Evolutionary conservation across 2,888 invertebrate genomes (phyloP), one percentile per base, ranked within the genome.

Genomic region (Deilephila elpenor): DNA sequence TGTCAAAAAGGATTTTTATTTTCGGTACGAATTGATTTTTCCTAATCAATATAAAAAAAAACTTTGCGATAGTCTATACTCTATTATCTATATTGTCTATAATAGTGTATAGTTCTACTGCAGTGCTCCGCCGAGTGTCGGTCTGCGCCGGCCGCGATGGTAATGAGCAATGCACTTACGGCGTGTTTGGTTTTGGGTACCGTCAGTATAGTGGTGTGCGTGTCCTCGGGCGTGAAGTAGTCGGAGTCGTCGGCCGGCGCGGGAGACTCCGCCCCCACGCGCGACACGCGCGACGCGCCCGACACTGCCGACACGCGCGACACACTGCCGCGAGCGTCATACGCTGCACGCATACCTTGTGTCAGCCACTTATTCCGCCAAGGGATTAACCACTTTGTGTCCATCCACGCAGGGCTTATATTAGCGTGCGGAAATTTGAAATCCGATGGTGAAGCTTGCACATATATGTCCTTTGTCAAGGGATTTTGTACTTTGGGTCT

Each of bases 201-300:
- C 81, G 96, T 96, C 82, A 96, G 94, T 83, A 96, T 96, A 78
- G 96, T 96, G 80, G 96, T 96, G 83, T 95, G 95, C 79, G 96
- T 96, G 91, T 97, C 97, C 88, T 97, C 97, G 37, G 97, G 97
- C 59, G 97, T 97, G 93, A 96, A 97, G 92, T 97, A 97, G 93
- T 97, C 97, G 56, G 97, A 97, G 93, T 97, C 97, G 77, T 97
- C 96, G 78, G 95, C 96, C 77, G 91, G 86, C 81, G 93, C 93
- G 84, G 91, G 89, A 79, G 88, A 93, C 80, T 95, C 96, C 72
- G 90, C 94, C 82, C 94, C 85, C 83, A 78, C 80, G 79, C 82
- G 82, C 77, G 80, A 82, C 83, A 44, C 82, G 79, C 75, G 56
- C 82, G 80, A 75, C 80, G 79, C 76, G 81, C 87, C n/a, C 51